Conservation (phyloP, 1,140 invertebrate species). For the Plutomurus gul region DNA sequence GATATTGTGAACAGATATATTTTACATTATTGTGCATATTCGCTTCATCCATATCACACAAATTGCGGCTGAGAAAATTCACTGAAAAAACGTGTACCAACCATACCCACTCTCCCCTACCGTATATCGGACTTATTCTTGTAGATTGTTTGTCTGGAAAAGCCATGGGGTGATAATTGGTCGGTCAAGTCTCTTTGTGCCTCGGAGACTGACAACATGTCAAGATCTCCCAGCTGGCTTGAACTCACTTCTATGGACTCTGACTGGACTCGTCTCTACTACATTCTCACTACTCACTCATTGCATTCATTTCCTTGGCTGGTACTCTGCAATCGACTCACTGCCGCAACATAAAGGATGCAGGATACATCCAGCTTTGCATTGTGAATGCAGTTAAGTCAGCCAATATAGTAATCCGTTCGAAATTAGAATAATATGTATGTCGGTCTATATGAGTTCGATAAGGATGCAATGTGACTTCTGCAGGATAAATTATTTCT, state of each 20-base stretch:
- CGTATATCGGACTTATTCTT: constrained; percentile 13
- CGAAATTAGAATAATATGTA: too few species aligned
- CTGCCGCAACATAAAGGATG: neutral
- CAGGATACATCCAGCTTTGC: neutral
- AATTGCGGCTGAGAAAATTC: too few species aligned
- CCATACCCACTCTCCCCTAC: too few species aligned
- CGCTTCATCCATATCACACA: too few species aligned
- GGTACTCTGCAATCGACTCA: neutral
- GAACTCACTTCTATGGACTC: neutral
- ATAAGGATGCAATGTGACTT: neutral
- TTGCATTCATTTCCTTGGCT: neutral
- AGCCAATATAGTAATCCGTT: too few species aligned
- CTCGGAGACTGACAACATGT: constrained; percentile 31
- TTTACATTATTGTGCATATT: too few species aligned
- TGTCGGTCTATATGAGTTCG: too few species aligned
- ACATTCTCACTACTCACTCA: neutral
- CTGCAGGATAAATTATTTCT: neutral
- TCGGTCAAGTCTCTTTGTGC: constrained; percentile 35
- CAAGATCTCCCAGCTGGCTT: constrained; percentile 43
- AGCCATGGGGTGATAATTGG: constrained; percentile 43
- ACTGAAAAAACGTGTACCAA: too few species aligned
- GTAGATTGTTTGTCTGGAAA: neutral
- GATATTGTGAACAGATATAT: too few species aligned
- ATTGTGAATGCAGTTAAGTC: too few species aligned
- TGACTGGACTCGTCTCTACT: too few species aligned